These are phyloP conservation scores for Ispidina lecontei DNA, from an alignment of 2,797 vertebrate genomes.

Conservation along the genomic window DNA sequence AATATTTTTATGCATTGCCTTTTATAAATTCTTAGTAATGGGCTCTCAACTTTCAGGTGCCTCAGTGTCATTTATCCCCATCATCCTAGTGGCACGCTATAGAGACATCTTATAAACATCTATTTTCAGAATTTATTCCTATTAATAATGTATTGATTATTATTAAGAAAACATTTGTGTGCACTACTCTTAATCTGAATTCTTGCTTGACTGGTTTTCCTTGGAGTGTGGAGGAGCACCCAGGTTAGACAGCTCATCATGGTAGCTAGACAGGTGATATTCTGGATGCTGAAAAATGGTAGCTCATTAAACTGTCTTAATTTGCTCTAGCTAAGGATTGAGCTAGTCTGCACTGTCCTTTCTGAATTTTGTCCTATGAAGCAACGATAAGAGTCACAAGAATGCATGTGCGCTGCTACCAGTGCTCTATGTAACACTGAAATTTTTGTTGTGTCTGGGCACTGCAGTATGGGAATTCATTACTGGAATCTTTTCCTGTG, in stretches of 20 bases:
- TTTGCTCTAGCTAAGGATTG: neutral
- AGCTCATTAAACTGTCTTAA: neutral
- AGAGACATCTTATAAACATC: constrained; percentile 51
- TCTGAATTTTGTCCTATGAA: neutral
- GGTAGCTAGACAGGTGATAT: neutral
- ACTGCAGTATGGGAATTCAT: neutral
- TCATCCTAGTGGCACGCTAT: constrained; percentile 35
- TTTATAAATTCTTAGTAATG: constrained; percentile 69
- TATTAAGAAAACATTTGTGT: constrained; percentile 72
- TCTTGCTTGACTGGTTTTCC: neutral
- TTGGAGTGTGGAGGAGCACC: neutral
- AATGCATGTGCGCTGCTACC: neutral
- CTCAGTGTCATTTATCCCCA: constrained; percentile 50
- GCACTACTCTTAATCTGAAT: constrained; percentile 39
- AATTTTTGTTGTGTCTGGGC: accelerated
- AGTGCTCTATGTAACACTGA: neutral
- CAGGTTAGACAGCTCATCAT: neutral
- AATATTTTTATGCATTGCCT: constrained; percentile 70
- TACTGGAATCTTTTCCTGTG: neutral
- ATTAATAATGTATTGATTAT: constrained; percentile 72
- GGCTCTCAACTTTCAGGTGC: constrained; percentile 72
- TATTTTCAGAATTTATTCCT: constrained; percentile 64
- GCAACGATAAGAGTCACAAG: neutral
- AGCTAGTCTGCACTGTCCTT: neutral
- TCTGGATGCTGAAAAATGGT: neutral